Evolutionary conservation across 2,888 invertebrate species (phyloP), one percentile per base, ranked within the genome.

Genomic region (Drosophila gaucha): DNA sequence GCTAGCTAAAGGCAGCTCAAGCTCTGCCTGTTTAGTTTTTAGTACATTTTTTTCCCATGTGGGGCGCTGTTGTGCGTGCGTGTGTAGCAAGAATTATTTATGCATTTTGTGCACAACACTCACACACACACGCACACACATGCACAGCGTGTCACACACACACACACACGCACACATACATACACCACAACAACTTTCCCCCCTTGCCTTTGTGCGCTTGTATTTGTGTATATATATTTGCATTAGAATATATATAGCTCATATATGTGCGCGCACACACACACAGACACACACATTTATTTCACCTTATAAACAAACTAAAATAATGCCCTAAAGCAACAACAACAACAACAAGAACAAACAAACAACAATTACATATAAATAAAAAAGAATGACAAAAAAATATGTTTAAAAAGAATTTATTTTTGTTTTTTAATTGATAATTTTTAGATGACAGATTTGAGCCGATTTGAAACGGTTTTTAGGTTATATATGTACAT

Each of bases 21-120:
- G 86, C 63, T 67, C 84, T 80, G 80, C 86, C 86, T 62, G 41
- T 65, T 80, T 84, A 86, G 82, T 86, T 80, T 52, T 86, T 80
- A 84, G 82, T 78, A 78, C 85, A 74, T 67, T 64, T 70, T 72
- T 63, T 63, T 78, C 56, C 39, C 69, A 63, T 65, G 66, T 35
- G 33, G 41, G 26, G 41, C 41, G 36, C 9, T 31, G 14, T 20
- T 43, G 30, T 33, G 31, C 20, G 58, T 52, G 38, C 16, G 30
- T 24, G 22, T 20, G 31, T 5, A 2, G 22, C 24, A 41, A 30
- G 6, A 41, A 38, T 35, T 30, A 54, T 28, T 20, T 49, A 59
- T 51, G 31, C 51, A 43, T 50, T 51, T 38, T 58, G 38, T 50
- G 36, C 43, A 43, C 35, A 56, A 14, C 39, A 49, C 14, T 52